Evolutionary conservation across 2,113 vertebrate species (phyloP).

Genomic region (Callospermophilus lateralis): DNA sequence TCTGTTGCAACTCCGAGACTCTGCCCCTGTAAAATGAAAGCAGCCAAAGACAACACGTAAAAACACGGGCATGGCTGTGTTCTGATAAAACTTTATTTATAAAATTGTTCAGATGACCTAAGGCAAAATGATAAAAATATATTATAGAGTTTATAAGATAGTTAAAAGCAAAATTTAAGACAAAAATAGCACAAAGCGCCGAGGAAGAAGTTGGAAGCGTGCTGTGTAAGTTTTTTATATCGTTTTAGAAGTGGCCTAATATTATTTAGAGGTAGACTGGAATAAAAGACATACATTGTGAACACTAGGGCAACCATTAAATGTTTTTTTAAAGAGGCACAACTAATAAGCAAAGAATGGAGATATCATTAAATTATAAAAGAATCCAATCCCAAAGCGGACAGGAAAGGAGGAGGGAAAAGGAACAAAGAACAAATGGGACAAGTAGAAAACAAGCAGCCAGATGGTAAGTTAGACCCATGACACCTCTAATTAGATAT

Average conservation of each 20-base stretch:
- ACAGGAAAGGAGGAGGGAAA: not conserved
- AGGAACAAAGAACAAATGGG: constrained; percentile 25
- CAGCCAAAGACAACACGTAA: not conserved
- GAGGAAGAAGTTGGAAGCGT: not conserved
- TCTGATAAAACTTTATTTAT: constrained; percentile 7
- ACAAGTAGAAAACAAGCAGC: constrained; percentile 15
- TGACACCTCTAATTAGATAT: not conserved
- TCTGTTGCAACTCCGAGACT: not conserved
- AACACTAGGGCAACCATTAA: not conserved
- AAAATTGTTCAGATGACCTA: constrained; percentile 31
- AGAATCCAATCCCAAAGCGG: not conserved
- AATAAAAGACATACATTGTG: not conserved
- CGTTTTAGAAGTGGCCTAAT: not conserved
- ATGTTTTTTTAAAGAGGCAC: not conserved
- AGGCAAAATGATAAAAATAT: not conserved
- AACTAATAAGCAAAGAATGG: not conserved
- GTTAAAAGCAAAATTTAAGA: constrained; percentile 10
- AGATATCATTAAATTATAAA: constrained; percentile 38
- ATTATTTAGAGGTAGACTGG: not conserved
- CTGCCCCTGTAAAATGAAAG: not conserved
- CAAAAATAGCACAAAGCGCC: not conserved
- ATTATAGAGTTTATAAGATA: not conserved
- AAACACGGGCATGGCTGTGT: not conserved
- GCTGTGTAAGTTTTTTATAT: not conserved
- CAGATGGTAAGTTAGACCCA: not conserved